Conservation (phyloP, 2,888 invertebrate species). For the Metacarcinus magister region DNA sequence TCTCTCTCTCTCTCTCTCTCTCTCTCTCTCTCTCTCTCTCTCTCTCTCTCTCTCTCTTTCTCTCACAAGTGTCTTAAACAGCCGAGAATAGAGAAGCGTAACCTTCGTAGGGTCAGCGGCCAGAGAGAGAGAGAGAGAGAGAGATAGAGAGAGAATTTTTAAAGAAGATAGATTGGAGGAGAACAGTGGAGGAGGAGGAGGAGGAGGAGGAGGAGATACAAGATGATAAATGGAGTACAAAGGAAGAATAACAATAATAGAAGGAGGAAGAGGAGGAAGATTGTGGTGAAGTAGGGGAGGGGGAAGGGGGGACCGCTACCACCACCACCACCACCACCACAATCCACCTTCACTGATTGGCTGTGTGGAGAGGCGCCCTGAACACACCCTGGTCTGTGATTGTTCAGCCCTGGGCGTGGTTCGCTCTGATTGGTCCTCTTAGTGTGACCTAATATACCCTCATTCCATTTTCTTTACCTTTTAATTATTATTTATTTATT, state of each 20-base stretch:
- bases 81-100: not conserved
- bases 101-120: not conserved
- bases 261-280: not conserved
- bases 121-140: too few species aligned
- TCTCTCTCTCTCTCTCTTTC: not conserved
- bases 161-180: not conserved
- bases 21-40: constrained; percentile 55
- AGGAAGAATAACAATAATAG: not conserved
- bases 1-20: constrained; percentile 9
- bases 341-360: too few species aligned
- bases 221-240: not conserved
- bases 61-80: too few species aligned
- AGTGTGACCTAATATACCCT: not conserved
- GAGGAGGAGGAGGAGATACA: not conserved
- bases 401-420: not conserved
- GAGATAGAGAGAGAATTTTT: too few species aligned
- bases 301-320: not conserved
- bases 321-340: not conserved
- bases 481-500: too few species aligned
- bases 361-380: too few species aligned
- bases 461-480: not conserved
- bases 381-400: not conserved
- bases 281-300: not conserved
- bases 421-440: not conserved
- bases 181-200: not conserved